phyloP scores from a whole-genome alignment of 2,888 invertebrate species.

The Eupithecia vulgata region DNA sequence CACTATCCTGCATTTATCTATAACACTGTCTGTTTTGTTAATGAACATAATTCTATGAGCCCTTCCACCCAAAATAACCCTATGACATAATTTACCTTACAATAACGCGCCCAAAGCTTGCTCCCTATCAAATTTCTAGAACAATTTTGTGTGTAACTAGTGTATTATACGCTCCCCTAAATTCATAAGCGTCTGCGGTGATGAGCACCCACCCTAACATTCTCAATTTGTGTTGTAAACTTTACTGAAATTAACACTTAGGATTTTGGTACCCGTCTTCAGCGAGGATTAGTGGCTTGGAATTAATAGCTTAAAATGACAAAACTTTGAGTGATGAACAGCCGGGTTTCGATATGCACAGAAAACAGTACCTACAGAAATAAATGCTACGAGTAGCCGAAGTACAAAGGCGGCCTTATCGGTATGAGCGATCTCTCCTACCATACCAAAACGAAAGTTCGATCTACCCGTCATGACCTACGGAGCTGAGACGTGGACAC shows the following conservation, averaged over 20 bases:
- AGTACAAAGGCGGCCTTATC: too few species aligned
- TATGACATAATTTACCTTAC: slow-evolving; percentile 5
- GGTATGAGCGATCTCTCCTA: too few species aligned
- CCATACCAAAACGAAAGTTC: too few species aligned
- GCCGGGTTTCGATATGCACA: too few species aligned
- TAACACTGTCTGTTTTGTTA: neutral
- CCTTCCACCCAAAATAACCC: neutral
- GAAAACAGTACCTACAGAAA: too few species aligned
- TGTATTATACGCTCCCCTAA: slow-evolving; percentile 47
- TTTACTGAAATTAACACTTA: slow-evolving; percentile 50
- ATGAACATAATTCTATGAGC: neutral
- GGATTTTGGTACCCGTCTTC: slow-evolving; percentile 40
- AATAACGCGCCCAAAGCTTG: slow-evolving; percentile 3
- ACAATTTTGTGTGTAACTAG: slow-evolving; percentile 42
- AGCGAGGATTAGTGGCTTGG: slow-evolving; percentile 24
- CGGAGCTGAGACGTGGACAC: too few species aligned
- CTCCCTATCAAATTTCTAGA: slow-evolving; percentile 38
- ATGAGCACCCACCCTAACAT: slow-evolving; percentile 48
- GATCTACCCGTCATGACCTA: too few species aligned
- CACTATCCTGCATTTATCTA: neutral
- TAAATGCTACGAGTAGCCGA: too few species aligned
- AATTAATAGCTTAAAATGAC: slow-evolving; percentile 32
- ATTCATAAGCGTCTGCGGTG: slow-evolving; percentile 44
- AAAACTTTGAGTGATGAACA: slow-evolving; percentile 1
- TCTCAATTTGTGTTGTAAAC: slow-evolving; percentile 49